These are phyloP conservation scores for Cheilosia scutellata DNA, from an alignment of 2,888 invertebrate genomes.

Conservation along the genomic window DNA sequence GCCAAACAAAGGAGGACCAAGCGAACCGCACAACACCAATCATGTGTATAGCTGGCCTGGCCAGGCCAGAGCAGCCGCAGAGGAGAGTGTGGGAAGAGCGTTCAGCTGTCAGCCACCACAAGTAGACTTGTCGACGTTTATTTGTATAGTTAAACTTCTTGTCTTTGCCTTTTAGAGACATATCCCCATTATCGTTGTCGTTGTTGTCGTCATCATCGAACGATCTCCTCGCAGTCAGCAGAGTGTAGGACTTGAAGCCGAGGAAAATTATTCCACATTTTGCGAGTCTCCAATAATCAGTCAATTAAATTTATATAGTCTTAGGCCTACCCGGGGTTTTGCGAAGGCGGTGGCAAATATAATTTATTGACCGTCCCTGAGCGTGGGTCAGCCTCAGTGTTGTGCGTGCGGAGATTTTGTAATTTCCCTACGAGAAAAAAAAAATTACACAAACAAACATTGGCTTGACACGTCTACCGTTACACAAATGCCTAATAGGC, in stretches of 20 bases:
- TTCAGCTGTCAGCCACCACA: slow-evolving; percentile 24
- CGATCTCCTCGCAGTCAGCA: slow-evolving; percentile 16
- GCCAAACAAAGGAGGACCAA: slow-evolving; percentile 50
- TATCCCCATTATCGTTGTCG: slow-evolving; percentile 31
- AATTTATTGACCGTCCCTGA: slow-evolving; percentile 56
- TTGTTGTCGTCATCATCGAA: slow-evolving; percentile 49
- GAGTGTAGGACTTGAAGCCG: slow-evolving; percentile 58
- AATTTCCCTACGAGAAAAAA: slow-evolving; percentile 13
- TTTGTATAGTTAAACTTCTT: slow-evolving; percentile 70
- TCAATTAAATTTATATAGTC: slow-evolving; percentile 45
- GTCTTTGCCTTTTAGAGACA: slow-evolving; percentile 70
- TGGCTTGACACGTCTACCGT: slow-evolving; percentile 40
- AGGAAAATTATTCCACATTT: slow-evolving; percentile 9
- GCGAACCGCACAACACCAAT: slow-evolving; percentile 8
- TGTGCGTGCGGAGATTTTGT: slow-evolving; percentile 56
- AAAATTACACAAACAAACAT: slow-evolving; percentile 1
- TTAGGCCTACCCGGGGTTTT: slow-evolving; percentile 9
- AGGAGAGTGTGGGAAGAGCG: slow-evolving; percentile 60
- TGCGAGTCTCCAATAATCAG: slow-evolving; percentile 52
- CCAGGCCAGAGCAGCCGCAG: slow-evolving; percentile 1
- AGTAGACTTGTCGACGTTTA: slow-evolving; percentile 67
- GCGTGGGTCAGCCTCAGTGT: slow-evolving; percentile 64
- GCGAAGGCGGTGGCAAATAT: slow-evolving; percentile 55
- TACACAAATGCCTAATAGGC: slow-evolving; percentile 57
- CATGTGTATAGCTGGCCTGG: slow-evolving; percentile 12